These are phyloP conservation scores for Ischnura elegans DNA, from an alignment of 2,888 invertebrate species.

Conservation along the genomic window DNA sequence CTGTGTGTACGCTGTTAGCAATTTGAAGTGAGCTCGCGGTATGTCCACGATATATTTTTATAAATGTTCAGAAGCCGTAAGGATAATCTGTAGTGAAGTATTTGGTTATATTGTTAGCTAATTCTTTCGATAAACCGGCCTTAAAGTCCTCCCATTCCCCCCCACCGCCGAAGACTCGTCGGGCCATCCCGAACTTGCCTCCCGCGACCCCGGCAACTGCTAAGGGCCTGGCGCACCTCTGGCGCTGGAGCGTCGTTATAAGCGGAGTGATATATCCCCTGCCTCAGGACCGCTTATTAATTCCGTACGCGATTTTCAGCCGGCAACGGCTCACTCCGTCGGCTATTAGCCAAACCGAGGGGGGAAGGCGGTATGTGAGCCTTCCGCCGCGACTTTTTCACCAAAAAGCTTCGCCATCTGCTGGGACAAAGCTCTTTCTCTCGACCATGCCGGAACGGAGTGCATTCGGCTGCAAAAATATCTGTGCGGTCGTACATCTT, in stretches of 20 bases:
- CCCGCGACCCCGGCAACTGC: conserved; percentile 6
- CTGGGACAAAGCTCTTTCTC: no score
- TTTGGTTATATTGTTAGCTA: no score
- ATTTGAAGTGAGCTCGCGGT: no score
- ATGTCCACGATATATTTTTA: no score
- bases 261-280: conserved; percentile 48
- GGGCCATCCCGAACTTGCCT: background rate
- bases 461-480: background rate
- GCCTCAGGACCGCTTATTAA: conserved; percentile 50
- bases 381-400: no score
- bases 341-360: background rate
- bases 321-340: conserved; percentile 43
- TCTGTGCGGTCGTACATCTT: background rate
- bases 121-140: no score
- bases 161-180: background rate
- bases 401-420: no score
- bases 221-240: background rate
- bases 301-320: conserved; percentile 39
- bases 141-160: background rate
- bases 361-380: background rate
- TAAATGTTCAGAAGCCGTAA: no score
- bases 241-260: background rate
- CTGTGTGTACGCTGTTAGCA: no score
- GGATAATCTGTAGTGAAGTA: no score
- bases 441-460: background rate